Conservation (phyloP, 2,113 vertebrate species). For the Meriones unguiculatus region DNA sequence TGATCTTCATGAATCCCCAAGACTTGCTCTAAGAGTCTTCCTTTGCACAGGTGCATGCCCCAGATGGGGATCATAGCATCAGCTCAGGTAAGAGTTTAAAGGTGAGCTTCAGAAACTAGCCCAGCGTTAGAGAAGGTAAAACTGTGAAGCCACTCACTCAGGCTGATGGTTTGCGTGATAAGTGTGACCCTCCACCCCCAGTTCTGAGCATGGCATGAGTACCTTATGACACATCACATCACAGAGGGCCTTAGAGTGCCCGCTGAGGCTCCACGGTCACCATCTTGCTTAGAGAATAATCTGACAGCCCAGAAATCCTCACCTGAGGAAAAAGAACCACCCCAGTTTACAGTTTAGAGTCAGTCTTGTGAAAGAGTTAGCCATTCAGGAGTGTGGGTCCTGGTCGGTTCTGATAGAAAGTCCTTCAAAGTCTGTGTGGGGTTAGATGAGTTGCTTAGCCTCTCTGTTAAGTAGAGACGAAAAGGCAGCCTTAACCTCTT, state of each 20-base stretch:
- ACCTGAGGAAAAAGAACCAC: background rate
- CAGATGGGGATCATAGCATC: background rate
- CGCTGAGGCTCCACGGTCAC: background rate
- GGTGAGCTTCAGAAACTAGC: background rate
- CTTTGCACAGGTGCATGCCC: background rate
- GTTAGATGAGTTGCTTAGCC: background rate
- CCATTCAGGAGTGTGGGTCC: background rate
- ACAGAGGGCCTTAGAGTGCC: background rate
- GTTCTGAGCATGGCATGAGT: background rate
- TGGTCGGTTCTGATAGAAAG: background rate
- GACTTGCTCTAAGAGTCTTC: background rate
- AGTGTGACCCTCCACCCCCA: background rate
- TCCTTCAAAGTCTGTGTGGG: background rate
- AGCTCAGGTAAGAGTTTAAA: background rate
- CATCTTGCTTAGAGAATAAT: background rate
- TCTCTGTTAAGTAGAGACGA: background rate
- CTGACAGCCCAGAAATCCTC: background rate
- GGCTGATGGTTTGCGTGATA: background rate
- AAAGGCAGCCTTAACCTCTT: background rate
- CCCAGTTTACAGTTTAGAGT: background rate
- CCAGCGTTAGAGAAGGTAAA: background rate
- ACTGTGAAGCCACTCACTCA: background rate
- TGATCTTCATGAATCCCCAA: background rate
- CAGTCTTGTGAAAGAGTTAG: background rate
- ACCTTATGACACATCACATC: background rate